phyloP scores from a whole-genome alignment of 2,797 vertebrate genomes.

The Chrosomus eos region DNA sequence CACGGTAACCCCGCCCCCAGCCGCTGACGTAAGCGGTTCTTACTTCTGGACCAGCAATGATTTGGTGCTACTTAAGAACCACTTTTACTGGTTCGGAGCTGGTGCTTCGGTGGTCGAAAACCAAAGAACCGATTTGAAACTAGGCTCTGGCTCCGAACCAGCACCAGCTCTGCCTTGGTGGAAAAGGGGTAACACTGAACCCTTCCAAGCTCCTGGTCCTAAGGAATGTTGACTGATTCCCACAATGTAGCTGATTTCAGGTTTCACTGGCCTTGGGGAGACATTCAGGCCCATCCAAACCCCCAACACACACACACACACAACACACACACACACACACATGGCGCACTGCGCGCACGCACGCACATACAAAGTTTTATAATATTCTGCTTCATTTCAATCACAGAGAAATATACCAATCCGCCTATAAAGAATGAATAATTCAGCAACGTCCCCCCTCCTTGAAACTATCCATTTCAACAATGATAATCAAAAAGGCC shows the following conservation, averaged over 20 bases:
- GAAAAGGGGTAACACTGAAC: no score
- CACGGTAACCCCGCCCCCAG: no score
- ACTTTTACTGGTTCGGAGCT: no score
- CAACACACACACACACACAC: no score
- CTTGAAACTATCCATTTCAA: constrained; percentile 8
- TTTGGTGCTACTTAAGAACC: no score
- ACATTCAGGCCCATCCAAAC: neutral
- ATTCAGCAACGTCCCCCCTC: constrained; percentile 33
- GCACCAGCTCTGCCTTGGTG: no score
- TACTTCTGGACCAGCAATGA: no score
- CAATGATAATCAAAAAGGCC: constrained; percentile 19
- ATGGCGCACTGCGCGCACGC: no score
- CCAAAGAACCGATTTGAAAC: no score
- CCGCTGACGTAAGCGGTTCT: no score
- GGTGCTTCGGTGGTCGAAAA: no score
- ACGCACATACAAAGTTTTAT: neutral
- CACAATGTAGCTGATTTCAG: neutral
- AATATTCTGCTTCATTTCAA: neutral
- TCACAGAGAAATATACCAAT: constrained; percentile 18
- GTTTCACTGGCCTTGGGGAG: neutral
- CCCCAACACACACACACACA: neutral
- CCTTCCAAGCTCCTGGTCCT: neutral
- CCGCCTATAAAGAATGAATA: constrained; percentile 33
- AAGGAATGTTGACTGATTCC: neutral
- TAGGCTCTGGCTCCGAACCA: no score